Conservation (phyloP, 2,888 invertebrate genomes). For the Andrena haemorrhoa region DNA sequence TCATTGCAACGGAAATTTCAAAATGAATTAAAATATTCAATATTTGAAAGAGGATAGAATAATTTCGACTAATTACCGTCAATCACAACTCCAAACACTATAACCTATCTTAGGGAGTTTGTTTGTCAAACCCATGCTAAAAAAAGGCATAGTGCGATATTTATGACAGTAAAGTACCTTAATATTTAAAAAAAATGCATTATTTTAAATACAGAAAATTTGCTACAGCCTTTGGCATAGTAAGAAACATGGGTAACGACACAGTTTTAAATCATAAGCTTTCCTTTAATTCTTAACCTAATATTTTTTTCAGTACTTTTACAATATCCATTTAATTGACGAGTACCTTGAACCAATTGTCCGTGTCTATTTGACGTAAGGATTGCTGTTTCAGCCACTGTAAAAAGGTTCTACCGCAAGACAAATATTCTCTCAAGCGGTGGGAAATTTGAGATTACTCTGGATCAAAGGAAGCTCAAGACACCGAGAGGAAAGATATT, state of each 20-base stretch:
- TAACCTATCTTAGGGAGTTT: background rate
- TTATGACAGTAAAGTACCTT: constrained; percentile 12
- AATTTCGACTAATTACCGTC: background rate
- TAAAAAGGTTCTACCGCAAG: constrained; percentile 91
- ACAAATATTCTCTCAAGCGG: constrained; percentile 90
- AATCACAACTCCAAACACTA: background rate
- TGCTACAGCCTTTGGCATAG: constrained; percentile 42
- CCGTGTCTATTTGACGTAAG: background rate
- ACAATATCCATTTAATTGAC: background rate
- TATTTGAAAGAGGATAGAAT: constrained; percentile 4
- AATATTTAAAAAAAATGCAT: constrained; percentile 54
- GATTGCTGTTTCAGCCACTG: constrained; percentile 81
- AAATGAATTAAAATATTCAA: background rate
- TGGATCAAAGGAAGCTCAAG: constrained; percentile 95
- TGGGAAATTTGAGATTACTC: constrained; percentile 92
- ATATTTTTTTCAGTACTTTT: background rate
- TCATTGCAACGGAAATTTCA: background rate
- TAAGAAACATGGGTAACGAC: constrained; percentile 73
- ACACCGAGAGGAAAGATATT: constrained; percentile 94
- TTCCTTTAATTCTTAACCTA: constrained; percentile 30
- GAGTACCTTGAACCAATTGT: background rate
- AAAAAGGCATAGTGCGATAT: constrained; percentile 27
- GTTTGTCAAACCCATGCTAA: constrained; percentile 9
- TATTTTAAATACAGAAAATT: constrained; percentile 58
- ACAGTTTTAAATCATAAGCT: constrained; percentile 12